Evolutionary conservation across 1,140 invertebrate species (phyloP).

Genomic region (Leucophenga varia): DNA sequence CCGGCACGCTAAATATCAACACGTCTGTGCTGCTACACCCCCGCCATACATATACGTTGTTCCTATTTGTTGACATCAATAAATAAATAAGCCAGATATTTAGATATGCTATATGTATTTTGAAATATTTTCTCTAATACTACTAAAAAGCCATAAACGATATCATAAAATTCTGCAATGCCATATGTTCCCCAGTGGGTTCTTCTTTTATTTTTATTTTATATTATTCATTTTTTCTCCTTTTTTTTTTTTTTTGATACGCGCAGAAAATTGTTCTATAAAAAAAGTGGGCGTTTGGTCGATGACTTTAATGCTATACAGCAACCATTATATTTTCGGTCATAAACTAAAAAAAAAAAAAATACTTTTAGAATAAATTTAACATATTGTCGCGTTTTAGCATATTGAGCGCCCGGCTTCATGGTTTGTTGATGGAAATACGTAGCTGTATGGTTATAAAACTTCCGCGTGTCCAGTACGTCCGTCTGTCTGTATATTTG

Average conservation of each 20-base stretch:
- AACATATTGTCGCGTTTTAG: conserved; percentile 45
- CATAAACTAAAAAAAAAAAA: conserved; percentile 53
- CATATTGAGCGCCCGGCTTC: no score
- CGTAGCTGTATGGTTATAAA: no score
- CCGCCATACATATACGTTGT: no score
- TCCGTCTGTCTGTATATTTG: no score
- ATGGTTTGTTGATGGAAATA: no score
- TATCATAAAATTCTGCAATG: conserved; percentile 52
- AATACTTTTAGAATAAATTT: conserved; percentile 47
- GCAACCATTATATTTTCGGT: conserved; percentile 4
- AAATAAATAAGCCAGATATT: conserved; percentile 24
- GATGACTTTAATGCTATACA: neutral
- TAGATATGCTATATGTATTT: neutral
- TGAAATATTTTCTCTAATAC: no score
- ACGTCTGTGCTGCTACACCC: no score
- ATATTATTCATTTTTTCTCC: conserved; percentile 16
- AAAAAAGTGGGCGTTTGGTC: conserved; percentile 21
- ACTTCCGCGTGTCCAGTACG: no score
- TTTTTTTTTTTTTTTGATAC: conserved; percentile 7
- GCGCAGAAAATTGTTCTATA: no score
- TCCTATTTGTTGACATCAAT: conserved; percentile 42
- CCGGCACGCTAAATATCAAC: no score
- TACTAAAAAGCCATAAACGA: conserved; percentile 50
- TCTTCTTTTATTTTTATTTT: conserved; percentile 52
- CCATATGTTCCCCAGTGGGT: conserved; percentile 52